These are phyloP conservation scores for Drosophila asahinai DNA, from an alignment of 1,140 invertebrate species.

Conservation along the genomic window DNA sequence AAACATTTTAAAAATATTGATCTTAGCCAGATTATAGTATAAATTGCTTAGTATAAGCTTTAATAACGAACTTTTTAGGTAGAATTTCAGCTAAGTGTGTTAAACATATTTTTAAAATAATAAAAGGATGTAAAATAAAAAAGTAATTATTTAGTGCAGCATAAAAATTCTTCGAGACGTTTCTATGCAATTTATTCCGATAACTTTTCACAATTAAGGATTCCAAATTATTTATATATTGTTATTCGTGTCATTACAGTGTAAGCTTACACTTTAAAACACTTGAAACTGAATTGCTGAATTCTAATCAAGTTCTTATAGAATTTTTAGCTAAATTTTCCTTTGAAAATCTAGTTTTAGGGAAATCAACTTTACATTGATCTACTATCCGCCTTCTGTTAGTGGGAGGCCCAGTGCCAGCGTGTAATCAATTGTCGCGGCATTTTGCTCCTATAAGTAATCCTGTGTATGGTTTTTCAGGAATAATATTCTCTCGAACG, in stretches of 20 bases:
- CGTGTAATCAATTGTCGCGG: slow-evolving; percentile 2
- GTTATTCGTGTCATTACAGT: too few species aligned
- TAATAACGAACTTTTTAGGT: background rate
- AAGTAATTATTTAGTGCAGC: too few species aligned
- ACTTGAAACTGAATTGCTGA: background rate
- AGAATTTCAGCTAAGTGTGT: background rate
- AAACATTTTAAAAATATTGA: background rate
- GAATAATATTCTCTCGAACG: background rate
- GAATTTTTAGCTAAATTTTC: background rate
- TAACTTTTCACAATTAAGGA: background rate
- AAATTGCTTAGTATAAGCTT: too few species aligned
- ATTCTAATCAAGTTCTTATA: background rate
- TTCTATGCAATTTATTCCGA: background rate
- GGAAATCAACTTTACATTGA: slow-evolving; percentile 24
- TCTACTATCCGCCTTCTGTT: background rate
- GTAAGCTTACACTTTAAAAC: background rate
- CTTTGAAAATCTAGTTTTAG: background rate
- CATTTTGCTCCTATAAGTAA: slow-evolving; percentile 31
- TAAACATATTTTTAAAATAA: background rate
- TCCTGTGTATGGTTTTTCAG: background rate
- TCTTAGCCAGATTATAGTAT: too few species aligned
- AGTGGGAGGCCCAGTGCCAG: slow-evolving; percentile 25
- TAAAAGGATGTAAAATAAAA: too few species aligned
- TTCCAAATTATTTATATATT: background rate
- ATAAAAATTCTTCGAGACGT: background rate